A percentile compares a stretch with the other conserved stretches of the same genome.
Conservation (phyloP, 2,113 vertebrate species). For the Odocoileus hemionus region DNA sequence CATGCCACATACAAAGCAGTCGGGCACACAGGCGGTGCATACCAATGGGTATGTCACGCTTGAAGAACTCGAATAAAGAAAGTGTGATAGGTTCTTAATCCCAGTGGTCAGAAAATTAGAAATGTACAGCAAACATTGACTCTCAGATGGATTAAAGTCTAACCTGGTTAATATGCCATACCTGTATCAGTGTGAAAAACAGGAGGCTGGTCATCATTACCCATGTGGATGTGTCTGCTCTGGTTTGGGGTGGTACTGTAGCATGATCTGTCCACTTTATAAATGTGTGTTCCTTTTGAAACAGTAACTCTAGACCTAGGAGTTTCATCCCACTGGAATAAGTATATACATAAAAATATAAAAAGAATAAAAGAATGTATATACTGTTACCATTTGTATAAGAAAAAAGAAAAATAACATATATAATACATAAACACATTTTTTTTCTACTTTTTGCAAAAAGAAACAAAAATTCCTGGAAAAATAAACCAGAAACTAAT, state of each 20-base stretch:
- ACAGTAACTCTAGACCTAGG: background rate
- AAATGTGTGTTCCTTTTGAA: background rate
- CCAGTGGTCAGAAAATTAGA: background rate
- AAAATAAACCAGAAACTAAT: slow-evolving; percentile 24
- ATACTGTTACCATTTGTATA: background rate
- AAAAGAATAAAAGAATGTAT: background rate
- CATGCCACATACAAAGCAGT: background rate
- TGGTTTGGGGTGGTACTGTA: background rate
- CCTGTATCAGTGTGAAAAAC: background rate
- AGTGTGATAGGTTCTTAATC: background rate
- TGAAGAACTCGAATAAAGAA: background rate
- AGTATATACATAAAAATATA: background rate
- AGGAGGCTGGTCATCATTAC: background rate
- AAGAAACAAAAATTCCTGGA: background rate
- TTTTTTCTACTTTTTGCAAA: background rate
- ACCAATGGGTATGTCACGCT: background rate
- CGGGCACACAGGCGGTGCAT: background rate
- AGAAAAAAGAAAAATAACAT: background rate
- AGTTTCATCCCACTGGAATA: background rate
- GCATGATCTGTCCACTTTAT: background rate
- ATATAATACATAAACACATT: background rate
- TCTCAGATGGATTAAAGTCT: background rate
- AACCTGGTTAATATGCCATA: background rate
- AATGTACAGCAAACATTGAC: background rate
- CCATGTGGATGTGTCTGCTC: rapidly evolving